phyloP scores from a whole-genome alignment of 2,888 invertebrate species.

The Luperina testacea region DNA sequence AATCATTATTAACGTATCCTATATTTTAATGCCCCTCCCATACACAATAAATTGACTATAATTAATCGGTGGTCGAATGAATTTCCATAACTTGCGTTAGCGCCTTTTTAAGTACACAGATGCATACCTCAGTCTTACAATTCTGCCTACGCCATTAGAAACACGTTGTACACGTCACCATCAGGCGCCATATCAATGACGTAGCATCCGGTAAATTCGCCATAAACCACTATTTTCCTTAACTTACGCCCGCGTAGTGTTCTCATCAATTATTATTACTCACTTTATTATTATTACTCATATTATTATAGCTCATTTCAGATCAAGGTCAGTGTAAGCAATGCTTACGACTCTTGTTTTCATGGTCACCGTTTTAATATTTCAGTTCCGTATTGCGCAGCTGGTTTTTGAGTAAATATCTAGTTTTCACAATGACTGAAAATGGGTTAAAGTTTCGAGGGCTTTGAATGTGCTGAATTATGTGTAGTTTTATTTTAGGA shows the following conservation, averaged over 20 bases:
- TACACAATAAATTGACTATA: no score
- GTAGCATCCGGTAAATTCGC: conserved; percentile 36
- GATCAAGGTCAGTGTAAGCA: conserved; percentile 48
- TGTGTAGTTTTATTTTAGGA: neutral
- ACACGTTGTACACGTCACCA: conserved; percentile 11
- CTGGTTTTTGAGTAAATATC: conserved; percentile 11
- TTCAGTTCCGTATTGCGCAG: conserved; percentile 36
- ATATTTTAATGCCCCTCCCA: neutral
- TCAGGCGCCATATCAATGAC: conserved; percentile 50
- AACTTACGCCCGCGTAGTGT: conserved; percentile 48
- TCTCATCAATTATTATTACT: conserved; percentile 52
- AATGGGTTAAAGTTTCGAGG: neutral
- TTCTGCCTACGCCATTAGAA: conserved; percentile 2
- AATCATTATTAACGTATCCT: neutral
- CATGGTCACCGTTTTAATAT: conserved; percentile 26
- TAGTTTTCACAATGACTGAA: neutral
- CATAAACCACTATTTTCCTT: conserved; percentile 49
- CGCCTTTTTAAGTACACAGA: neutral
- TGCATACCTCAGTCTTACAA: neutral
- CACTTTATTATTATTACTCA: conserved; percentile 54
- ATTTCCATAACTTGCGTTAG: neutral
- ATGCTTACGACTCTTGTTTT: conserved; percentile 31
- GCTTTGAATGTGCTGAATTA: neutral
- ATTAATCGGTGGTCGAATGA: neutral
- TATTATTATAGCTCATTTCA: conserved; percentile 51